phyloP scores from a whole-genome alignment of 2,888 invertebrate species.

The Drosophila colorata region DNA sequence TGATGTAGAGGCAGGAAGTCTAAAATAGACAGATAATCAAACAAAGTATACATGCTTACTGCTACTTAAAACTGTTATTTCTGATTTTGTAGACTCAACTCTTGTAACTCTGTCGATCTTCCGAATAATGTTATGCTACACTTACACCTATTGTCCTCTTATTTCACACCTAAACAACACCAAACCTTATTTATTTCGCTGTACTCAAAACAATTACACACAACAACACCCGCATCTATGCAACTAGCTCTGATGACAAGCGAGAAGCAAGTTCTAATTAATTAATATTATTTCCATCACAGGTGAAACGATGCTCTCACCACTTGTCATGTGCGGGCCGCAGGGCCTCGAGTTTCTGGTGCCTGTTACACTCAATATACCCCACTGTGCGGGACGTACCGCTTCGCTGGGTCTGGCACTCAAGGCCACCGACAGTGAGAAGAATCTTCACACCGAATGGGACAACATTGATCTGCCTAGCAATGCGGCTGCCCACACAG shows the following conservation, averaged over 20 bases:
- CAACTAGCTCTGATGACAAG: not conserved
- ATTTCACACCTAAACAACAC: slow-evolving; percentile 21
- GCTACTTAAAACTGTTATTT: not conserved
- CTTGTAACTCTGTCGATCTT: not conserved
- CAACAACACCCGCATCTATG: slow-evolving; percentile 37
- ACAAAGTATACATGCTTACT: no score
- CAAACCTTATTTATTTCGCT: slow-evolving; percentile 10
- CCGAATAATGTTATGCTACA: slow-evolving; percentile 10
- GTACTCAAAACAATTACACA: slow-evolving; percentile 25
- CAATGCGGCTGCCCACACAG: slow-evolving; percentile 93
- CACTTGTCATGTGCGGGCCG: slow-evolving; percentile 98
- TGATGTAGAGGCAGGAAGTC: no score
- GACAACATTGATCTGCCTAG: slow-evolving; percentile 94
- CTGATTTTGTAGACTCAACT: not conserved
- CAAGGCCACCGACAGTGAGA: slow-evolving; percentile 93
- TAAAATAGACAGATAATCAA: no score
- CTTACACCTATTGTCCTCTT: slow-evolving; percentile 1
- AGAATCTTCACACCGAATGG: slow-evolving; percentile 93
- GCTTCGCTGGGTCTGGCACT: slow-evolving; percentile 91
- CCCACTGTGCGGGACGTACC: slow-evolving; percentile 93
- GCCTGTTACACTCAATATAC: slow-evolving; percentile 96
- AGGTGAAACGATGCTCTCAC: slow-evolving; percentile 98
- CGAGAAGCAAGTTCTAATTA: slow-evolving; percentile 4
- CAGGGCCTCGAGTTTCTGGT: slow-evolving; percentile 95
- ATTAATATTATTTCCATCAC: slow-evolving; percentile 5